Percentiles rank a stretch among this genome's conserved stretches.
phyloP scores from a whole-genome alignment of 2,888 invertebrate genomes.

The Thumatha senex region DNA sequence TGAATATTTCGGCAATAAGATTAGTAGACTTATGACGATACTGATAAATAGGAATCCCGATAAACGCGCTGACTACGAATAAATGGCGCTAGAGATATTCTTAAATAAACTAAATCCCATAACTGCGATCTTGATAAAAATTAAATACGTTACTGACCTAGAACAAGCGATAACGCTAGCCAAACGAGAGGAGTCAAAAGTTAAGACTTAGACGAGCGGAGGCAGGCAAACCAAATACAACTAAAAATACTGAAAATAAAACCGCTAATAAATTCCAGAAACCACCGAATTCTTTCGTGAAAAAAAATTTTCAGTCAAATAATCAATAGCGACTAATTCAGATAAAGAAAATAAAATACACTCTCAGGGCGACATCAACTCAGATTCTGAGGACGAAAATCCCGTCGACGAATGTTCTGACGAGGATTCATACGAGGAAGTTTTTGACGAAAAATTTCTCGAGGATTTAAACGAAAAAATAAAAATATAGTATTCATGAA shows the following conservation, averaged over 20 bases:
- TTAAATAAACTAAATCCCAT: conserved; percentile 30
- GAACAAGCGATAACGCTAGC: conserved; percentile 27
- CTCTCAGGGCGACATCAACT: conserved; percentile 2
- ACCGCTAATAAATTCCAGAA: background rate
- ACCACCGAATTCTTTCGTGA: background rate
- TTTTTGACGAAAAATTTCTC: conserved; percentile 21
- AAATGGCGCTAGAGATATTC: conserved; percentile 27
- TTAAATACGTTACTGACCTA: conserved; percentile 20
- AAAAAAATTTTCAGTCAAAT: background rate
- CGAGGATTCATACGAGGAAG: background rate
- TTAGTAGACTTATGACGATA: background rate
- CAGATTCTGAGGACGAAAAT: background rate
- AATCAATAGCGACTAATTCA: background rate
- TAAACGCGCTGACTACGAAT: conserved; percentile 19
- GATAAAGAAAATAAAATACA: conserved; percentile 9
- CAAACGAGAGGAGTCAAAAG: conserved; percentile 31
- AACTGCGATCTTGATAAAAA: conserved; percentile 19
- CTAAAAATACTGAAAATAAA: background rate
- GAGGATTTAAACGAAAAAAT: conserved; percentile 2
- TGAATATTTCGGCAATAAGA: conserved; percentile 18
- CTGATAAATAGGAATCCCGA: conserved; percentile 2
- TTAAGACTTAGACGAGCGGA: conserved; percentile 1
- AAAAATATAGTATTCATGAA: conserved; percentile 20
- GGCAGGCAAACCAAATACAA: background rate
- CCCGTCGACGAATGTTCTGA: background rate